These are phyloP conservation scores for Brachionus koreanus DNA, from an alignment of 1,140 invertebrate genomes.

Conservation along the genomic window DNA sequence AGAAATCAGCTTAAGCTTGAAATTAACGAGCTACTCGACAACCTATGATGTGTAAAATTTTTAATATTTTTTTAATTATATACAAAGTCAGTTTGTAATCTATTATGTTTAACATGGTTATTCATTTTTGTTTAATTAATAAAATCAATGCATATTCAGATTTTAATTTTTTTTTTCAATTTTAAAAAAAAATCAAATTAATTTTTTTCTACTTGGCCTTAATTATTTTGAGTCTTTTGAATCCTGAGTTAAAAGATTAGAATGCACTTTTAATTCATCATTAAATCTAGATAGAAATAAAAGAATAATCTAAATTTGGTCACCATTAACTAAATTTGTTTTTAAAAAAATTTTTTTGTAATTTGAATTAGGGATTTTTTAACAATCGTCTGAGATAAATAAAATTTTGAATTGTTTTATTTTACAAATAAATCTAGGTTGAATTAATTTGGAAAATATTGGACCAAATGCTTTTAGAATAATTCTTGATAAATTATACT, in stretches of 20 bases:
- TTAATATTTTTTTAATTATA: background rate
- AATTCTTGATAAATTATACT: no score
- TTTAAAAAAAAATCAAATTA: background rate
- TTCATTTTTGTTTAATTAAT: background rate
- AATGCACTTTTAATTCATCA: background rate
- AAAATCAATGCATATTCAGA: background rate
- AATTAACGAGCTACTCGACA: background rate
- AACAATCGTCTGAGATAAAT: no score
- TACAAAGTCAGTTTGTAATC: background rate
- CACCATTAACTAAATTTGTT: no score
- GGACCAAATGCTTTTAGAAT: no score
- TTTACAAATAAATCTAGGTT: no score
- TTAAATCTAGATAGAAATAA: background rate
- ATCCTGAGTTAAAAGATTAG: background rate
- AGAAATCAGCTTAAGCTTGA: background rate
- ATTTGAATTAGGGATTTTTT: no score
- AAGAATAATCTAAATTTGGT: no score
- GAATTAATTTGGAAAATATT: no score
- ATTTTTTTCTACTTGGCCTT: background rate
- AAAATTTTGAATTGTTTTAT: no score
- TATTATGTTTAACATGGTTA: background rate
- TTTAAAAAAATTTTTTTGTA: no score
- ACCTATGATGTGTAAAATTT: background rate
- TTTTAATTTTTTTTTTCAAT: background rate
- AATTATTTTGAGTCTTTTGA: background rate